phyloP scores from a whole-genome alignment of 2,888 invertebrate genomes.

The Leptogaster cylindrica region DNA sequence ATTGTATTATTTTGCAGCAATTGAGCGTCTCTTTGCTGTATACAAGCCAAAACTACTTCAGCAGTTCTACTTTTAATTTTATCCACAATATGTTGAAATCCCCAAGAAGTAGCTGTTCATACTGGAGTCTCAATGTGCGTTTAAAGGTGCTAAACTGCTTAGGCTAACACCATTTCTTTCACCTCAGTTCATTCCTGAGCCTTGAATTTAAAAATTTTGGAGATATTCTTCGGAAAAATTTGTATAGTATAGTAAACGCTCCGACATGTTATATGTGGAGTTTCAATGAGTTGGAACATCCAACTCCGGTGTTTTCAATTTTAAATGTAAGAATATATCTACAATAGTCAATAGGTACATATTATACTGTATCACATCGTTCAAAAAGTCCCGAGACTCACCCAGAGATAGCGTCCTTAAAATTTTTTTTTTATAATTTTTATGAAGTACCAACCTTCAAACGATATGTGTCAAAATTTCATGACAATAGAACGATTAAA shows the following conservation, averaged over 20 bases:
- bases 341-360: no score
- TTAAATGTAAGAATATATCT: neutral
- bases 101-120: neutral
- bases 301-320: neutral
- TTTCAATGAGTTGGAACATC: neutral
- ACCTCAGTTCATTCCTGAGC: neutral
- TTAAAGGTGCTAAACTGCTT: neutral
- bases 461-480: slow-evolving; percentile 15
- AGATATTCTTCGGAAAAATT: neutral
- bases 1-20: no score
- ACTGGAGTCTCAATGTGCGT: neutral
- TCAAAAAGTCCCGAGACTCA: no score
- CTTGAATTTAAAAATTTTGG: neutral
- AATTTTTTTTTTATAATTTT: no score
- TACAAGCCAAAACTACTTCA: no score
- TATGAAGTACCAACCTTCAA: slow-evolving; percentile 15
- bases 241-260: neutral
- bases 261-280: neutral
- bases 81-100: neutral
- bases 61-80: neutral
- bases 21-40: no score
- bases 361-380: no score
- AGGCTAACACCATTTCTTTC: neutral
- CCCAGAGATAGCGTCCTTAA: no score
- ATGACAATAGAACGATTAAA: neutral